These are phyloP conservation scores for Aspiorhynchus laticeps DNA, from an alignment of 2,113 vertebrate species.

Conservation along the genomic window DNA sequence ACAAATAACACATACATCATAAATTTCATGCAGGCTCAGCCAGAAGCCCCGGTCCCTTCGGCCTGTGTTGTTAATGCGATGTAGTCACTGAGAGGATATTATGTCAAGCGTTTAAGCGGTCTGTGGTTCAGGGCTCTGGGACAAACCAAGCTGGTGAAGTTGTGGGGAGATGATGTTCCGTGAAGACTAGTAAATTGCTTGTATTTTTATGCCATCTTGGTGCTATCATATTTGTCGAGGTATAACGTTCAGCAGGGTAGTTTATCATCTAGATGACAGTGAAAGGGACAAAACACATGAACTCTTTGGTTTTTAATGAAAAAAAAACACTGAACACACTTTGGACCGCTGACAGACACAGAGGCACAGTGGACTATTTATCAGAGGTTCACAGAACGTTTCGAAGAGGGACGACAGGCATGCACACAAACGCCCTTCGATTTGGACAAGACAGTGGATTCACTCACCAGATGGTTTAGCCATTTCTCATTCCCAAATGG, in stretches of 20 bases:
- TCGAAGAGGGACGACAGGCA: slow-evolving; percentile 10
- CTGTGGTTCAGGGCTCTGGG: slow-evolving; percentile 40
- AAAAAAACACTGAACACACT: neutral
- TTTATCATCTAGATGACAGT: slow-evolving; percentile 54
- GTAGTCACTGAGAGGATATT: slow-evolving; percentile 73
- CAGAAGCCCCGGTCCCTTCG: slow-evolving; percentile 69
- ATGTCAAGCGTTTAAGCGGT: slow-evolving; percentile 57
- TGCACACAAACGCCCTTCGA: slow-evolving; percentile 47
- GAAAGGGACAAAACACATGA: slow-evolving; percentile 26
- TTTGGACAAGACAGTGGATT: slow-evolving; percentile 58
- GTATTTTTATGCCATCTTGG: slow-evolving; percentile 19
- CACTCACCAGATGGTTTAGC: slow-evolving; percentile 61
- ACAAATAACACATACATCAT: slow-evolving; percentile 78
- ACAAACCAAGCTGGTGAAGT: slow-evolving; percentile 12
- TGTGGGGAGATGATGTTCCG: slow-evolving; percentile 26
- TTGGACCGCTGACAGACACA: slow-evolving; percentile 37
- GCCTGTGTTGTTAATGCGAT: slow-evolving; percentile 71
- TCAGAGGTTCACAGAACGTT: slow-evolving; percentile 38
- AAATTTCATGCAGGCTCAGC: slow-evolving; percentile 69
- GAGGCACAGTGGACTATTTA: neutral
- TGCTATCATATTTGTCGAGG: slow-evolving; percentile 34
- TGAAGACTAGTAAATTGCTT: slow-evolving; percentile 9
- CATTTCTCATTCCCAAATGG: slow-evolving; percentile 64
- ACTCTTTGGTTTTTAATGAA: slow-evolving; percentile 13
- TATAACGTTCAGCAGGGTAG: slow-evolving; percentile 51